Evolutionary conservation across 2,888 invertebrate species (phyloP).

Genomic region (Chorisops tibialis): DNA sequence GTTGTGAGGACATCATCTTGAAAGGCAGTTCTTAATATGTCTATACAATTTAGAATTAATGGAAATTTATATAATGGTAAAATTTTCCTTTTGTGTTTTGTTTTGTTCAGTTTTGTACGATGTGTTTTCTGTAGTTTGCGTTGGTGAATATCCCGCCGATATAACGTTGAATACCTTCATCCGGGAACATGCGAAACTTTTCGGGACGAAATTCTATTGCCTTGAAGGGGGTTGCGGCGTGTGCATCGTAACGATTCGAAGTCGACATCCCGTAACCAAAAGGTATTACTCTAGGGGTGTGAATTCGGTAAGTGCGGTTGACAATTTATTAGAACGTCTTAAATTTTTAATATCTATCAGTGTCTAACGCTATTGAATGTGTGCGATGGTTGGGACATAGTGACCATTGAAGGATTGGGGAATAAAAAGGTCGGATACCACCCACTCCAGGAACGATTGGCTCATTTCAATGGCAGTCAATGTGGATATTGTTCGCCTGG

Average conservation of each 20-base stretch:
- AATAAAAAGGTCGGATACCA: conserved; percentile 60
- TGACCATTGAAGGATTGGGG: conserved; percentile 67
- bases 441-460: conserved; percentile 58
- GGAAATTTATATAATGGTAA: not conserved
- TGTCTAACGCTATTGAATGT: conserved; percentile 40
- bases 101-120: not conserved
- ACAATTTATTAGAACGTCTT: not conserved
- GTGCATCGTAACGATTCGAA: conserved; percentile 52
- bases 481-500: conserved; percentile 71
- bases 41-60: not conserved
- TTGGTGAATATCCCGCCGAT: conserved; percentile 19
- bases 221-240: conserved; percentile 63
- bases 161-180: conserved; percentile 57
- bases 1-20: no score
- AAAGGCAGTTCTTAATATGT: no score
- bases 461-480: conserved; percentile 62
- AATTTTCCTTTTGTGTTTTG: not conserved
- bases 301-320: conserved; percentile 9
- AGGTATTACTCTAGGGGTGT: conserved; percentile 2
- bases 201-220: conserved; percentile 61
- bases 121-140: not conserved
- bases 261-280: conserved; percentile 27
- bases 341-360: not conserved
- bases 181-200: conserved; percentile 53
- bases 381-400: conserved; percentile 63